Evolutionary conservation across 2,888 invertebrate genomes (phyloP), one percentile per base, ranked within the genome.

Genomic region (Ornithoptera priamus): DNA sequence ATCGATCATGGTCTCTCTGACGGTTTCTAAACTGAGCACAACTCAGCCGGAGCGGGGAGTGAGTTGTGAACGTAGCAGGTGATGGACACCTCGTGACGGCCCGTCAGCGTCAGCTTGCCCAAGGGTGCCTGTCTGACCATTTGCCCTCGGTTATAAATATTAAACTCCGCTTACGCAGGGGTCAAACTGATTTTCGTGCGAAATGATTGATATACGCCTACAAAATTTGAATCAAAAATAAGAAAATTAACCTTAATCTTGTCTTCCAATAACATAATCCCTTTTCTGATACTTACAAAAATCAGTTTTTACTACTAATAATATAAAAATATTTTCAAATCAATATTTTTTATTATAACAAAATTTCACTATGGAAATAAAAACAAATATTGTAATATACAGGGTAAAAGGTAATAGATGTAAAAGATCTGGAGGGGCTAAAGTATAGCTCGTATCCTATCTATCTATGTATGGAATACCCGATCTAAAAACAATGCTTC

Each of bases 11-110:
- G 82, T 78, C 81, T 80, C 80, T 81, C 87, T 87, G 87, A 87
- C 88, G 85, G 81, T 82, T 83, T 89, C 85, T 85, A 87, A 88
- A 88, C 85, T 84, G 85, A 78, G 85, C 82, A 83, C 86, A 85
- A 84, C 87, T 83, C 85, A 78, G 83, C 79, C 83, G 81, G 69
- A 74, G 75, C 75, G 63, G 62, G 46, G 56, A 57, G 64, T 76
- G 75, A 75, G 75, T 74, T 74, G 84, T 86, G 86, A 80, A 77
- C 80, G 79, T 87, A 89, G 88, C 91, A 86, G 85, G 75, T 89
- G 90, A 89, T 81, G 84, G 89, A 87, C 87, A 79, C 80, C 75
- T 77, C 83, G 83, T 86, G 89, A 87, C 86, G 83, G 84, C 79
- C 74, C 81, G 85, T 81, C 82, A 78, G 81, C 81, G 78, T 78